Conservation (phyloP, 1,140 invertebrate species). For the Lucilia cuprina region DNA sequence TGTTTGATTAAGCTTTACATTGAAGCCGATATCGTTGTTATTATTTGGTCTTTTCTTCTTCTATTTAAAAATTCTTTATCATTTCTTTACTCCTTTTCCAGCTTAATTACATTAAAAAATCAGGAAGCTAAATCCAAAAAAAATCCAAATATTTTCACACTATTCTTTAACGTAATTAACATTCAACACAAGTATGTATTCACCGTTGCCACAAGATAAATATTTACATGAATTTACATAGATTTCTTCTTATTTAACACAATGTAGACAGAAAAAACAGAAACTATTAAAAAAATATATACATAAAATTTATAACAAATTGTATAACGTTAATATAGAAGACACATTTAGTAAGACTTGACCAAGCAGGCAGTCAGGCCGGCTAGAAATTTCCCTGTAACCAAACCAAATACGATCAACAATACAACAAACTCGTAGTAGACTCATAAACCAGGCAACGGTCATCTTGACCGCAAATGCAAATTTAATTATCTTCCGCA, state of each 20-base stretch:
- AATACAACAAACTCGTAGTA: background rate
- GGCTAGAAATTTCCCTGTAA: background rate
- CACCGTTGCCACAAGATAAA: slow-evolving; percentile 2
- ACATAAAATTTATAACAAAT: slow-evolving; percentile 20
- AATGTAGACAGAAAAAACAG: no score
- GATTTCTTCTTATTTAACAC: slow-evolving; percentile 7
- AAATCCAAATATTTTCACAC: background rate
- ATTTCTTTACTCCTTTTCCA: background rate
- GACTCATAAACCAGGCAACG: background rate
- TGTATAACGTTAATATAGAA: background rate
- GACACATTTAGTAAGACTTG: background rate
- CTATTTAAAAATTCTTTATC: no score
- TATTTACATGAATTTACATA: slow-evolving; percentile 16
- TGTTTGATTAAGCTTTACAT: no score
- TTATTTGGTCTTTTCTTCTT: no score
- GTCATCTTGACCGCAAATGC: slow-evolving; percentile 35
- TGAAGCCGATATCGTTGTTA: no score
- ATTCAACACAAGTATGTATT: slow-evolving; percentile 15
- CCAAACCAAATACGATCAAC: background rate
- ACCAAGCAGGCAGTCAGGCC: background rate
- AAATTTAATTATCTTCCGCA: slow-evolving; percentile 38
- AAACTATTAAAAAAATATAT: background rate
- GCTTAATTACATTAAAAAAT: background rate
- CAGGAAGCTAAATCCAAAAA: background rate
- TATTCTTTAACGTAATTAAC: slow-evolving; percentile 12